phyloP scores from a whole-genome alignment of 2,797 vertebrate species.

The Spea hammondii region DNA sequence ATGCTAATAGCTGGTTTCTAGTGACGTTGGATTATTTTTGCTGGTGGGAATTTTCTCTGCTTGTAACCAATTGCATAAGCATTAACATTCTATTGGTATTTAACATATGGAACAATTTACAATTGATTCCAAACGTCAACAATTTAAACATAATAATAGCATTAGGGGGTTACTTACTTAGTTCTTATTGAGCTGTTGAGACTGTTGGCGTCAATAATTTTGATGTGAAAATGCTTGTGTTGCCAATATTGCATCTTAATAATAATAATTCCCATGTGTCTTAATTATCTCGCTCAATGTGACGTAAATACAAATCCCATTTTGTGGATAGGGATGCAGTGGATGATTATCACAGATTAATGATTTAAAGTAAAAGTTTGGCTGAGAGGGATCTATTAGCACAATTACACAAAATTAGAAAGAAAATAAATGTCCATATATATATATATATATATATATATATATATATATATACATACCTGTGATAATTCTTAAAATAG shows the following conservation, averaged over 20 bases:
- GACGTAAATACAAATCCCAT: not conserved
- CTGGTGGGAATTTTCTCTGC: no score
- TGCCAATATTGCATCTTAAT: not conserved
- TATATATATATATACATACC: constrained; percentile 67
- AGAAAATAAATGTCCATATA: no score
- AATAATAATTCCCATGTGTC: not conserved
- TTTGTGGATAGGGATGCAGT: not conserved
- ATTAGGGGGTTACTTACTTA: not conserved
- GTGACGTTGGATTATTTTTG: no score
- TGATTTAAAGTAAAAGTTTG: no score
- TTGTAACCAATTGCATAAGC: no score
- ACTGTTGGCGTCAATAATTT: not conserved
- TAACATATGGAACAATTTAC: not conserved
- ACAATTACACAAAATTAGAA: no score
- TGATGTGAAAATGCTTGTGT: not conserved
- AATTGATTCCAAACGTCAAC: not conserved
- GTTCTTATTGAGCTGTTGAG: not conserved
- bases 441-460: not conserved
- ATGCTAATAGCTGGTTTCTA: no score
- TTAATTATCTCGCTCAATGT: not conserved
- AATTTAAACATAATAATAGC: not conserved
- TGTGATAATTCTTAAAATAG: constrained; percentile 98
- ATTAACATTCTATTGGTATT: no score
- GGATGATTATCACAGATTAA: no score
- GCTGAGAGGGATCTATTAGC: no score